Percentiles rank a stretch among this genome's conserved stretches.
These are phyloP conservation scores for Ferrisia virgata DNA, from an alignment of 2,888 invertebrate genomes.

Conservation along the genomic window DNA sequence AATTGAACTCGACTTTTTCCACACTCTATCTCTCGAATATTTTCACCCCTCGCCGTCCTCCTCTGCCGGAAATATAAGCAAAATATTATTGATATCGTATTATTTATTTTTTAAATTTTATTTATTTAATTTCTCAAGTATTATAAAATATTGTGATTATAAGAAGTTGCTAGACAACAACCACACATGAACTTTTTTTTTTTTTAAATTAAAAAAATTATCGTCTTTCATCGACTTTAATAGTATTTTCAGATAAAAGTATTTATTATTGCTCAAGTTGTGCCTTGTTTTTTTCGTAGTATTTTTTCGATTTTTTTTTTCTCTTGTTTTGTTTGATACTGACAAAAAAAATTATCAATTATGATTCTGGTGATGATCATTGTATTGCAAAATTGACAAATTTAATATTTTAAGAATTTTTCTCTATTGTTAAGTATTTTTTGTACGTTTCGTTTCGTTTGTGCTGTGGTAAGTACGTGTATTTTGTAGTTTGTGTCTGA, in stretches of 20 bases:
- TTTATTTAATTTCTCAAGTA: neutral
- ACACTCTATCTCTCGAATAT: neutral
- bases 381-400: neutral
- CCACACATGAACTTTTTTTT: neutral
- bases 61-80: neutral
- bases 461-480: neutral
- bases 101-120: neutral
- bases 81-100: neutral
- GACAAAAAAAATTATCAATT: neutral
- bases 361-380: neutral
- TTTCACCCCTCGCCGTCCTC: neutral
- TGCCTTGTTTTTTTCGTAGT: neutral
- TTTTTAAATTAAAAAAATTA: neutral
- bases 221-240: neutral
- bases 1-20: neutral
- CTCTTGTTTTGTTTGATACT: neutral
- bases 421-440: too few relatives aligned
- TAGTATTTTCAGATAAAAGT: neutral
- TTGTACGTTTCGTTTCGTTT: neutral
- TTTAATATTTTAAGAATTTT: neutral
- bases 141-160: neutral
- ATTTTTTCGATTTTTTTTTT: neutral
- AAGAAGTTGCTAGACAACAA: neutral
- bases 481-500: neutral
- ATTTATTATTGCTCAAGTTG: conserved; percentile 23